phyloP scores from a whole-genome alignment of 1,140 invertebrate genomes.

The Leptonema lineaticorne region DNA sequence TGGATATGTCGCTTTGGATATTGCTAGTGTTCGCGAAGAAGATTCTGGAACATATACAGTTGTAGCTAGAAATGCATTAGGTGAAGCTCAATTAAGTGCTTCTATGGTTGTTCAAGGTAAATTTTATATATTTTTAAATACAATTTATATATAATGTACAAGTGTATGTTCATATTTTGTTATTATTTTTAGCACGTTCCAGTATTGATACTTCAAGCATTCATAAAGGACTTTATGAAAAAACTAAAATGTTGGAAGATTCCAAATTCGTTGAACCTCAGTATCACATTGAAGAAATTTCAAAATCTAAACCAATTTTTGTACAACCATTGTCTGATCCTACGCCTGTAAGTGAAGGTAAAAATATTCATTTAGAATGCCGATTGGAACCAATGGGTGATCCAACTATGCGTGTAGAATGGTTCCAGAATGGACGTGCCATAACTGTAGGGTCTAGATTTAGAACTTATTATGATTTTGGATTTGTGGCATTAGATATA shows the following conservation, averaged over 20 bases:
- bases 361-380: slow-evolving; percentile 88
- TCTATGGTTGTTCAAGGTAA: slow-evolving; percentile 87
- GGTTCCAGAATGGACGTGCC: slow-evolving; percentile 89
- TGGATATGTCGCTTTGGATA: slow-evolving; percentile 92
- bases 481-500: slow-evolving; percentile 89
- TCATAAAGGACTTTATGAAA: slow-evolving; percentile 80
- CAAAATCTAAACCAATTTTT: slow-evolving; percentile 90
- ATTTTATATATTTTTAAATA: slow-evolving; percentile 45
- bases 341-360: slow-evolving; percentile 83
- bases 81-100: slow-evolving; percentile 78
- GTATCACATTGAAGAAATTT: slow-evolving; percentile 89
- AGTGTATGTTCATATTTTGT: slow-evolving; percentile 8
- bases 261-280: slow-evolving; percentile 83
- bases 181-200: slow-evolving; percentile 67
- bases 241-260: slow-evolving; percentile 84
- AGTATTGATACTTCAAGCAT: slow-evolving; percentile 86
- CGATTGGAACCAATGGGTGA: slow-evolving; percentile 91
- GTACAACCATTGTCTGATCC: slow-evolving; percentile 80
- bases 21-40: slow-evolving; percentile 81
- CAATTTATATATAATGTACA: neutral
- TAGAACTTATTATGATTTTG: slow-evolving; percentile 94
- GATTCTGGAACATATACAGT: slow-evolving; percentile 87
- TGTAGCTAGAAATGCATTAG: slow-evolving; percentile 82
- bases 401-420: slow-evolving; percentile 94
- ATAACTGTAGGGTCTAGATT: slow-evolving; percentile 88